Evolutionary conservation across 2,888 invertebrate genomes (phyloP), one percentile per base, ranked within the genome.

Genomic region (Cryptus armator): DNA sequence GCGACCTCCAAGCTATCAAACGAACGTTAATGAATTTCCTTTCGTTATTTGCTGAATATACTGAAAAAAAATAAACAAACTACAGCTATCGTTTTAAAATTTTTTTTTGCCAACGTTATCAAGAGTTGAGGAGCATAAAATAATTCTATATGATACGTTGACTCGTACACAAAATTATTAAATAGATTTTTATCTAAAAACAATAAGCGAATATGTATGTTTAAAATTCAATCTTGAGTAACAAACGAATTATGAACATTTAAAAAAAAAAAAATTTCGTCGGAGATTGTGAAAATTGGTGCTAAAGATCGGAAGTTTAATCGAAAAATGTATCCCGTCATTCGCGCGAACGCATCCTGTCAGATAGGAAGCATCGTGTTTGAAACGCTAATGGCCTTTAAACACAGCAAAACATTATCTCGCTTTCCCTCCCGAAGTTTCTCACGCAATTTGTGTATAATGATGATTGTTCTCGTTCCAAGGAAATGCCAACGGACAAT

Each of bases 401-500:
- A 62, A 32, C 32, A 62, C 29, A 32, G 32, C 62, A 29, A 29
- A 29, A 29, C 32, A n/a, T 29, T 59, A 59, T 62, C 29, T 29
- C 62, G 62, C 62, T 29, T 29, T 62, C 32, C 14, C 62, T 32
- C n/a, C 14, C 62, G 3, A 5, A 29, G 62, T 62, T 62, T 29
- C 32, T 62, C 14, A 32, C 14, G 62, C 32, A 32, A 62, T 62
- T 62, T 62, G 6, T n/a, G 29, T 7, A n/a, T 32, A 62, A 62
- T 32, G 62, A 62, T 62, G 62, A 62, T 62, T 62, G 14, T 29
- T 29, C 62, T 32, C 62, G 32, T 62, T 29, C 32, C 62, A 29
- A 14, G 32, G 29, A 29, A 62, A 32, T 14, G 62, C 32, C 62
- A 32, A 32, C 6, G 32, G 62, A 62, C n/a, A 32, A 29, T 32